These are phyloP conservation scores for Xiphophorus birchmanni DNA, from an alignment of 2,797 vertebrate genomes.

Conservation along the genomic window DNA sequence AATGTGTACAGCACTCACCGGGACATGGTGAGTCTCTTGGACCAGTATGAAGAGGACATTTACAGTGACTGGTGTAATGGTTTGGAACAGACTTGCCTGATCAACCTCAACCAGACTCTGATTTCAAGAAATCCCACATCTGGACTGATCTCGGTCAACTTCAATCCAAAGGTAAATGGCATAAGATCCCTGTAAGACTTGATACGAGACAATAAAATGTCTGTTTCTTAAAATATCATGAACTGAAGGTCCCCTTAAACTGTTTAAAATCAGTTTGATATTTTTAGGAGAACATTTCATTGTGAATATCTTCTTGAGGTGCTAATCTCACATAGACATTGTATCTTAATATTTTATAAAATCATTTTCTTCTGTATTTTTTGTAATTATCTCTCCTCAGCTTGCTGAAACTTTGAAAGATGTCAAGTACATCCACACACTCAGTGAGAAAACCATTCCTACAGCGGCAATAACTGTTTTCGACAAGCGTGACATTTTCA, in stretches of 20 bases:
- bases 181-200: not conserved
- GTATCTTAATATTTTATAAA: not conserved
- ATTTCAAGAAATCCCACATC: constrained; percentile 74
- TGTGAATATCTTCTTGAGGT: not conserved
- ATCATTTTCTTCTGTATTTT: not conserved
- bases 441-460: constrained; percentile 78
- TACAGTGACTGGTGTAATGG: constrained; percentile 80
- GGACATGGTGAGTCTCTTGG: constrained; percentile 80
- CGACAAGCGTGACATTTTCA: constrained; percentile 80
- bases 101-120: constrained; percentile 85
- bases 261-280: not conserved
- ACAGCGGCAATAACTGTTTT: constrained; percentile 79
- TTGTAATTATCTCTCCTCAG: constrained; percentile 61
- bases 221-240: not conserved
- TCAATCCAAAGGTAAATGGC: constrained; percentile 80
- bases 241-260: not conserved
- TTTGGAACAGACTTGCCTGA: constrained; percentile 79
- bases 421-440: constrained; percentile 83
- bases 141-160: constrained; percentile 84
- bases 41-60: constrained; percentile 77
- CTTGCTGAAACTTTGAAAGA: constrained; percentile 84
- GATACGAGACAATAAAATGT: not conserved
- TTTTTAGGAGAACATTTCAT: not conserved
- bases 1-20: constrained; percentile 76
- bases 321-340: not conserved